Evolutionary conservation across 1,140 invertebrate species (phyloP).

Genomic region (Rhopalosiphum padi): DNA sequence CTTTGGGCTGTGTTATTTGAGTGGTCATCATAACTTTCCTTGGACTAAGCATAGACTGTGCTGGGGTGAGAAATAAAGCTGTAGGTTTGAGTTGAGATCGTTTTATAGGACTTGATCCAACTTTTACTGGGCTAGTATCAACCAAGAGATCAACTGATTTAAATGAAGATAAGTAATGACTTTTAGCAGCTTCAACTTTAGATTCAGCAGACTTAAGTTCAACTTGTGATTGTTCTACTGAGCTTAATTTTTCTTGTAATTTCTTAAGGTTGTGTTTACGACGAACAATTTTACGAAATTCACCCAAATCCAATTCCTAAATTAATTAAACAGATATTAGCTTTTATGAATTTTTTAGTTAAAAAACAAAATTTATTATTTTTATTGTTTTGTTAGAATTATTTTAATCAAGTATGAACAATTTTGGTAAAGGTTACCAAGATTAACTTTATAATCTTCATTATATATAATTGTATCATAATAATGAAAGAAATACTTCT

Average conservation of each 20-base stretch:
- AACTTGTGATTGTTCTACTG: slow-evolving; percentile 43
- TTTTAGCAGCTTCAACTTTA: slow-evolving; percentile 46
- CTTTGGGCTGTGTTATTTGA: slow-evolving; percentile 9
- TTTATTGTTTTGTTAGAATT: neutral
- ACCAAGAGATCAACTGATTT: slow-evolving; percentile 49
- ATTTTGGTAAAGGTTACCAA: neutral
- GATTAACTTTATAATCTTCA: neutral
- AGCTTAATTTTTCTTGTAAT: slow-evolving; percentile 42
- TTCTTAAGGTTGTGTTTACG: slow-evolving; percentile 44
- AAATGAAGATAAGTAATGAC: slow-evolving; percentile 50
- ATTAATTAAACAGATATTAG: neutral
- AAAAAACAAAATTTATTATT: neutral
- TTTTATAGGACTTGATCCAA: slow-evolving; percentile 39
- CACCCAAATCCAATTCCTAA: slow-evolving; percentile 54
- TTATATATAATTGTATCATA: neutral
- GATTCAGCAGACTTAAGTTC: neutral
- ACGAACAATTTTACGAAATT: slow-evolving; percentile 52
- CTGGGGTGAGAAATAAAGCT: slow-evolving; percentile 15
- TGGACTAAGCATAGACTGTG: slow-evolving; percentile 36
- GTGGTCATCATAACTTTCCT: neutral
- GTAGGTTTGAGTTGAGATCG: slow-evolving; percentile 30
- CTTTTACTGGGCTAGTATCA: slow-evolving; percentile 34
- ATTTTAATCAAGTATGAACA: neutral
- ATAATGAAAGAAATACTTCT: neutral
- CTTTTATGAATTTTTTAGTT: neutral